These are phyloP conservation scores for Rhincodon typus DNA, from an alignment of 2,797 vertebrate genomes.

Conservation along the genomic window DNA sequence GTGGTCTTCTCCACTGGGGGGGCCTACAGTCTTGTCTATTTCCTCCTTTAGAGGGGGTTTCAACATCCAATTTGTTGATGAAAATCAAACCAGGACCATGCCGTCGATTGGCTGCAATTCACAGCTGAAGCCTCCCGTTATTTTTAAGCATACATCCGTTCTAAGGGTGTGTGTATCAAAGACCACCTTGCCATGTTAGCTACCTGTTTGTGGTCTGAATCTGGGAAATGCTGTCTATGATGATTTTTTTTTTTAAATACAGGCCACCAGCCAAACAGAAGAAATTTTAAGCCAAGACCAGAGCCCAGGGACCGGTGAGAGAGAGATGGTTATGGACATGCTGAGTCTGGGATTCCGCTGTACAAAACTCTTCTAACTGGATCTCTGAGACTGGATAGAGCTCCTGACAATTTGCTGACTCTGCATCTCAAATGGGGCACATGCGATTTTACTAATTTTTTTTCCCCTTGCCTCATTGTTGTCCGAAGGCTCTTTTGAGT, in stretches of 20 bases:
- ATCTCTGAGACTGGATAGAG: not conserved
- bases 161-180: not conserved
- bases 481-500: not conserved
- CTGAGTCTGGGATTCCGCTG: not conserved
- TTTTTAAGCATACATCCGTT: not conserved
- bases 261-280: slow-evolving; percentile 76
- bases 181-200: not conserved
- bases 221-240: not conserved
- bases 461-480: too few relatives aligned
- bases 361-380: not conserved
- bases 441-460: not conserved
- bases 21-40: too few relatives aligned
- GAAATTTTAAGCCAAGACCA: slow-evolving; percentile 51
- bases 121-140: not conserved
- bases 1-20: too few relatives aligned
- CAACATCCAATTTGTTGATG: too few relatives aligned
- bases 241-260: slow-evolving; percentile 37
- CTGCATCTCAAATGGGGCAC: not conserved
- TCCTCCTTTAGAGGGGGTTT: too few relatives aligned
- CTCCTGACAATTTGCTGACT: not conserved
- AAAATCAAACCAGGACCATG: too few relatives aligned
- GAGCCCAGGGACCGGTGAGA: too few relatives aligned
- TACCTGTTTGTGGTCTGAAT: not conserved
- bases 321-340: not conserved
- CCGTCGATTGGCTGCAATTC: too few relatives aligned